These are phyloP conservation scores for Gorsachius magnificus DNA, from an alignment of 2,797 vertebrate genomes.

Conservation along the genomic window DNA sequence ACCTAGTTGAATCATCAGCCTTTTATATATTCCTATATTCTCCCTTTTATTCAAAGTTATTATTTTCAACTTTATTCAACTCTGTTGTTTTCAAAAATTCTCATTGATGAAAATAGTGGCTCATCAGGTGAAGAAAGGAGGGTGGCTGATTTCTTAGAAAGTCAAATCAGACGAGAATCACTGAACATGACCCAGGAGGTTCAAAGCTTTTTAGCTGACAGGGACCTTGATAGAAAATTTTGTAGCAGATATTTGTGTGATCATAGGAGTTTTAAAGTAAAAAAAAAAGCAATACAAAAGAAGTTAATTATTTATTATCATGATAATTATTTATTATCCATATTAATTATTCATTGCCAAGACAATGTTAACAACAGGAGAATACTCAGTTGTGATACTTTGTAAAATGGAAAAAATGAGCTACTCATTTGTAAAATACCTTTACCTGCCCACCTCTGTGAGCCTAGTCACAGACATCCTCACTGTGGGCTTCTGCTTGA, in stretches of 20 bases:
- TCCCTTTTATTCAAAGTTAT: background rate
- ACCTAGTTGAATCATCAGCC: background rate
- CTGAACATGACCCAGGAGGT: background rate
- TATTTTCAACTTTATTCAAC: background rate
- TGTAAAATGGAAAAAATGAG: background rate
- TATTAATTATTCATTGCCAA: background rate
- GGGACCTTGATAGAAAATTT: background rate
- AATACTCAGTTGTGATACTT: background rate
- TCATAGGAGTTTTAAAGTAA: background rate
- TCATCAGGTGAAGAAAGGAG: background rate
- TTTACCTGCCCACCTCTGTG: fast-evolving
- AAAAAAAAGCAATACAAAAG: background rate
- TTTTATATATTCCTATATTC: background rate
- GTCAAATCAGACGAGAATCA: background rate
- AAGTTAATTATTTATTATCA: background rate
- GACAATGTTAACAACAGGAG: background rate
- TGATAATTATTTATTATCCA: background rate
- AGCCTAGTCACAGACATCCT: background rate
- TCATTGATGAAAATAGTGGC: background rate
- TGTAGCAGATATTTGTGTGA: background rate
- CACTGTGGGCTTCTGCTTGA: background rate
- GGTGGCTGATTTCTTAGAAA: background rate
- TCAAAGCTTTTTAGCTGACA: background rate
- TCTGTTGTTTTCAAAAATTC: background rate
- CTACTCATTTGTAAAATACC: background rate